Evolutionary conservation across 35 echinoderm and acorn worm genomes (phyloP), one percentile per base, ranked within the genome.

Genomic region (Acanthaster planci): DNA sequence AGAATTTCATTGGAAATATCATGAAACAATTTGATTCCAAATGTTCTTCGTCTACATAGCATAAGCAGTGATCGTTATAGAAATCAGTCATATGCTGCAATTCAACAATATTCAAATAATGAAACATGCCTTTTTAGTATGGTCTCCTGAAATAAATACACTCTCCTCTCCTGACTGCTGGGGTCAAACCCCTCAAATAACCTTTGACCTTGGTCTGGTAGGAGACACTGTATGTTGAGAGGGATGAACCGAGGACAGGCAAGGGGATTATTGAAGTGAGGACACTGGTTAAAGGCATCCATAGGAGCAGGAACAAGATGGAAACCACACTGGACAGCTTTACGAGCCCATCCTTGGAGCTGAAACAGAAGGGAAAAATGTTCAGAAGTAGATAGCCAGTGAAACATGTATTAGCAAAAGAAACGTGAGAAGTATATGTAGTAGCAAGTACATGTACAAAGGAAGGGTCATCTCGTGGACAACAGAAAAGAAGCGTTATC

Each of bases 271-370:
- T 82, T 51, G 18, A 78, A 86, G 38, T 93, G 84, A 16, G 72
- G 52, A n/a, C 55, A 81, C 38, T 80, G 84, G 58, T 86, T 78
- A 77, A 97, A 97, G 27, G 95, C 90, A 87, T 97, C 95, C 37
- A 82, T 84, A 22, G 76, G 84, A 36, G 85, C 87, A 52, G 95
- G 95, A 51, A 97, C 78, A 2, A 97, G 84, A 78, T 97, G 95
- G 29, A 88, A 93, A 18, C 94, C 94, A 85, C 87, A 90, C 0
- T 81, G 80, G 40, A 83, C 82, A 38, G 87, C 94, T 44, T 91
- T 92, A 31, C 94, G 84, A 1, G 90, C 55, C 94, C 94, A 97
- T 19, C 79, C 84, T 78, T 90, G 87, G 2, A 97, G 52, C 94
- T 97, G 77, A 36, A 80, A 38, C 82, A n/a, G 52, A 84, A 77